Percentiles rank a stretch among this genome's conserved stretches.
These are phyloP conservation scores for Protosalanx chinensis DNA, from an alignment of 2,797 vertebrate species.

Conservation along the genomic window DNA sequence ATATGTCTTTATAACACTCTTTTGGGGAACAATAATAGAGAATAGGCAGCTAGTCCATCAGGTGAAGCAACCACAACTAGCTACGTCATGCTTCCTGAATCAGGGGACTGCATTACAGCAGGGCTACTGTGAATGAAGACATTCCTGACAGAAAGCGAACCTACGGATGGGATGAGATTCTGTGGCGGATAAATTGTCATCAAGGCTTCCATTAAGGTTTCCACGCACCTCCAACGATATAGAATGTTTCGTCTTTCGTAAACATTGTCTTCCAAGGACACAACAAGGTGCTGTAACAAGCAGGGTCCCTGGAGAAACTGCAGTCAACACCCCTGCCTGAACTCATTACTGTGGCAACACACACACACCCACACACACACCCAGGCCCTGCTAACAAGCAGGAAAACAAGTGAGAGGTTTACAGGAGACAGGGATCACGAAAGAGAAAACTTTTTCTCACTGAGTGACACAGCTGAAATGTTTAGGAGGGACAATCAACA, in stretches of 20 bases:
- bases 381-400: not conserved
- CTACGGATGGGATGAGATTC: not conserved
- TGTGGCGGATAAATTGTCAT: too few relatives aligned
- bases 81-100: not conserved
- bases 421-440: not conserved
- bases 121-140: not conserved
- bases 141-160: not conserved
- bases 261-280: not conserved
- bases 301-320: constrained; percentile 16
- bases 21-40: too few relatives aligned
- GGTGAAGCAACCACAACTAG: not conserved
- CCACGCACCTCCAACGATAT: not conserved
- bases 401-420: not conserved
- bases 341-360: constrained; percentile 19
- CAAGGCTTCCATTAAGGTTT: too few relatives aligned
- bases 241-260: not conserved
- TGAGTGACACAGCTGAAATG: not conserved
- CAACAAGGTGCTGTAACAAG: not conserved
- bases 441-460: not conserved
- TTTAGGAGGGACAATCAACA: not conserved
- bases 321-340: constrained; percentile 6
- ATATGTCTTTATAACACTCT: too few relatives aligned
- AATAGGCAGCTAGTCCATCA: not conserved
- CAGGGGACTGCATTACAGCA: not conserved
- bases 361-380: not conserved